These are phyloP conservation scores for Hypocryptadius cinnamomeus DNA, from an alignment of 2,113 vertebrate species.

Conservation along the genomic window DNA sequence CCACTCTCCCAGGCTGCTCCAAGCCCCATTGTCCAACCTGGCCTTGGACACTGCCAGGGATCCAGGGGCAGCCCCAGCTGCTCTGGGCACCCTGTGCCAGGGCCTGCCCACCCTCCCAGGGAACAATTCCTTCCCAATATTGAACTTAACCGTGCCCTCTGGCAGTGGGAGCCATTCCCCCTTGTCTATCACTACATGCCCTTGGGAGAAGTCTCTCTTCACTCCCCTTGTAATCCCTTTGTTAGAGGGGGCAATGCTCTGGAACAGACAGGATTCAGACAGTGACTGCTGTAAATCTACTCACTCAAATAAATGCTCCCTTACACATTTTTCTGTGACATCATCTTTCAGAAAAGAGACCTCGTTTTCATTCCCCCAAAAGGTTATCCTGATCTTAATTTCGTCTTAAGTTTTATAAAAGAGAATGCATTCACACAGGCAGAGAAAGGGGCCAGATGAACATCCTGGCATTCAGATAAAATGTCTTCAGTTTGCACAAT, in stretches of 20 bases:
- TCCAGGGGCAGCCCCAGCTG: neutral
- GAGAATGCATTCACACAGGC: neutral
- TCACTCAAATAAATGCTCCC: neutral
- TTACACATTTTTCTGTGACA: neutral
- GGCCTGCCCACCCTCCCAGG: neutral
- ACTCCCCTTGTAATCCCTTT: neutral
- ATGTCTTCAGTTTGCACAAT: neutral
- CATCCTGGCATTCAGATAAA: neutral
- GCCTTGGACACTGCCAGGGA: neutral
- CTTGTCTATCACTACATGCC: neutral
- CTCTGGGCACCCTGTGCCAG: neutral
- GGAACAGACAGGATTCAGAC: neutral
- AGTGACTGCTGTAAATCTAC: neutral
- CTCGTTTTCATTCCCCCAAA: neutral
- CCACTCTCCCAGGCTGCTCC: neutral
- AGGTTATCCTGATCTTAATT: neutral
- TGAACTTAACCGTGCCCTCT: neutral
- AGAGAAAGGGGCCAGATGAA: neutral
- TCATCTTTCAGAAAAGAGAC: neutral
- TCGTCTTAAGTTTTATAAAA: neutral
- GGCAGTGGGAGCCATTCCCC: neutral
- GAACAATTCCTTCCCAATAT: neutral
- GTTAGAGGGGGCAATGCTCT: neutral
- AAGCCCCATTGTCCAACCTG: rapidly evolving
- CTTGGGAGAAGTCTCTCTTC: neutral